Percentiles rank a stretch among this genome's conserved stretches.
phyloP scores from a whole-genome alignment of 2,113 vertebrate genomes.

The Struthidea cinerea region DNA sequence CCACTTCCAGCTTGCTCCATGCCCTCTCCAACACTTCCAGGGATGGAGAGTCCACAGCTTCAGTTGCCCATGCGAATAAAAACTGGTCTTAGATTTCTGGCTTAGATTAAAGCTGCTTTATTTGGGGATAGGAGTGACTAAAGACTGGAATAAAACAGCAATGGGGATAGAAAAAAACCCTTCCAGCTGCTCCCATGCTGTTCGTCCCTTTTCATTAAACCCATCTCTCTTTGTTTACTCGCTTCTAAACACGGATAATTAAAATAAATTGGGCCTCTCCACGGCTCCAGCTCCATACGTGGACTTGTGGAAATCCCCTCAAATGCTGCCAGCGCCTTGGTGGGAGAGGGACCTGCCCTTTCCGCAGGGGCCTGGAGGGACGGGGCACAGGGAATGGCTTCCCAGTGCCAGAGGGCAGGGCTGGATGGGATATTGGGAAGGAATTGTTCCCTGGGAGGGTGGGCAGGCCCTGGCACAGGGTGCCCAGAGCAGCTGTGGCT shows the following conservation, averaged over 20 bases:
- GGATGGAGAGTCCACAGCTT: background rate
- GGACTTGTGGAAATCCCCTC: background rate
- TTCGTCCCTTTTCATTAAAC: background rate
- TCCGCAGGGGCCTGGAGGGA: background rate
- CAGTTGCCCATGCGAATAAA: background rate
- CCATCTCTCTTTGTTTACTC: background rate
- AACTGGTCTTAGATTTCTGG: background rate
- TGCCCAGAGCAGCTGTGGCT: background rate
- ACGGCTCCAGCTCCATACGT: accelerated
- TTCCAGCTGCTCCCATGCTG: background rate
- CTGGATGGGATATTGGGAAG: accelerated
- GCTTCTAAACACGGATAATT: background rate
- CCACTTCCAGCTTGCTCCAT: background rate
- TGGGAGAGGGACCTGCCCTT: background rate
- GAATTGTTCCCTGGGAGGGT: accelerated
- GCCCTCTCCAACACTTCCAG: background rate
- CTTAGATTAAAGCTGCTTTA: background rate
- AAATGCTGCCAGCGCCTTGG: accelerated
- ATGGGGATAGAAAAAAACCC: background rate
- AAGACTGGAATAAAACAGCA: background rate
- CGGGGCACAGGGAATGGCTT: background rate
- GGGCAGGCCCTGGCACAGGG: background rate
- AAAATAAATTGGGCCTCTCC: background rate
- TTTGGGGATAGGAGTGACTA: background rate
- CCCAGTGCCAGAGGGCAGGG: background rate